Evolutionary conservation across 1,140 invertebrate genomes (phyloP).

Genomic region (Oppia nitens): DNA sequence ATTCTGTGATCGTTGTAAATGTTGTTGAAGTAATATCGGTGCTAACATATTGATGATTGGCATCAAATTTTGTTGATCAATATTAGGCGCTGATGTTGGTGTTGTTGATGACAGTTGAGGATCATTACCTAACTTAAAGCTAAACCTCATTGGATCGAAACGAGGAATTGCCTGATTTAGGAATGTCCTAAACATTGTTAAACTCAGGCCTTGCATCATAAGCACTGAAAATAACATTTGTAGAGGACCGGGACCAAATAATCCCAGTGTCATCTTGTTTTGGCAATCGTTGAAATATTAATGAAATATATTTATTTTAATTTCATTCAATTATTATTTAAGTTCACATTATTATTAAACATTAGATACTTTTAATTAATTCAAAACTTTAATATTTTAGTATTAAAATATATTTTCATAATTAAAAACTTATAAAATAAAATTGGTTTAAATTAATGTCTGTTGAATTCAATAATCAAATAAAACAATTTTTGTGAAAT

Average conservation of each 20-base stretch:
- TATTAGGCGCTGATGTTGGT: neutral
- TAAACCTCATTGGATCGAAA: neutral
- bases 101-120: neutral
- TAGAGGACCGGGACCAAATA: conserved; percentile 1
- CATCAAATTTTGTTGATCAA: neutral
- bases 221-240: conserved; percentile 14
- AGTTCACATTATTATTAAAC: no score
- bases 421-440: no score
- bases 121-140: neutral
- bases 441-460: no score
- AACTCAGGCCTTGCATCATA: conserved; percentile 15
- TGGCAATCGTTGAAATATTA: no score
- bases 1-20: neutral
- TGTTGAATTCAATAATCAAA: no score
- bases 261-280: conserved; percentile 2
- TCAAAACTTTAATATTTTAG: no score
- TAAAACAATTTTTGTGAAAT: no score
- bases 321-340: no score
- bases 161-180: conserved; percentile 12
- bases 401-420: no score
- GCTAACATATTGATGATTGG: neutral
- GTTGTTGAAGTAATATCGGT: neutral
- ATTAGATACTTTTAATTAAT: no score
- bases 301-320: no score
- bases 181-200: conserved; percentile 15